These are phyloP conservation scores for Parelbella ahira DNA, from an alignment of 2,888 invertebrate genomes.

Conservation along the genomic window DNA sequence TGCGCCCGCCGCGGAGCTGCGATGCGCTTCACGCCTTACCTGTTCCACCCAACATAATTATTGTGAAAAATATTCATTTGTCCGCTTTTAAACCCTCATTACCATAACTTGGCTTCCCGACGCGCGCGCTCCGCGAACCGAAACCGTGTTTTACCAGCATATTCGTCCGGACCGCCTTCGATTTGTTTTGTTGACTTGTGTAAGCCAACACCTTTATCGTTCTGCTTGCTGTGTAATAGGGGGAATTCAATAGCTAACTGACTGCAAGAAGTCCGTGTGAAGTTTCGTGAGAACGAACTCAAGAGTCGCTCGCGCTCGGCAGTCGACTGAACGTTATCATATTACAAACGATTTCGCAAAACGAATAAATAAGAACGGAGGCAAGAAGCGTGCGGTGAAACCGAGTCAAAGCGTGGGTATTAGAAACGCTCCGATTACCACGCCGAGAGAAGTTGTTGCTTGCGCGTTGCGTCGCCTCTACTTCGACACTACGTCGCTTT, in stretches of 20 bases:
- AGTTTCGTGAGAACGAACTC: conserved; percentile 71
- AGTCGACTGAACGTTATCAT: conserved; percentile 73
- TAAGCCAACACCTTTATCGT: conserved; percentile 48
- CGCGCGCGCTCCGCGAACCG: conserved; percentile 12
- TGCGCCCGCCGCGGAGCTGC: conserved; percentile 48
- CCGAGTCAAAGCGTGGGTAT: conserved; percentile 78
- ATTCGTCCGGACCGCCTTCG: conserved; percentile 2
- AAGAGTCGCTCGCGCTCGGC: conserved; percentile 53
- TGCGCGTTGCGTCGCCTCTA: conserved; percentile 24
- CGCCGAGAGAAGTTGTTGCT: conserved; percentile 53
- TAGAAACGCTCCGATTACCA: conserved; percentile 80
- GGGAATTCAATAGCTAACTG: conserved; percentile 69
- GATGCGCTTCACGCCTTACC: conserved; percentile 68
- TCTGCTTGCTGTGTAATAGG: conserved; percentile 51
- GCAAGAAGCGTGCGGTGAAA: conserved; percentile 80
- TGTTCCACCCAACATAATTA: conserved; percentile 67
- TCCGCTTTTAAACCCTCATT: conserved; percentile 54
- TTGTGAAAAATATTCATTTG: conserved; percentile 76
- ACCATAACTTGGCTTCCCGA: conserved; percentile 49
- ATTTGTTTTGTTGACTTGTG: conserved; percentile 32
- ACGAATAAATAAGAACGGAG: conserved; percentile 76
- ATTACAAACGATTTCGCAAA: conserved; percentile 80
- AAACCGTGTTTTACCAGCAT: conserved; percentile 14
- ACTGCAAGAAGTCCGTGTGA: conserved; percentile 68
- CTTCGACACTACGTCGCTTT: conserved; percentile 11